Base-by-base conservation (phyloP, 2,113 vertebrate species). In the Hippocampus mohnikei region DNA sequence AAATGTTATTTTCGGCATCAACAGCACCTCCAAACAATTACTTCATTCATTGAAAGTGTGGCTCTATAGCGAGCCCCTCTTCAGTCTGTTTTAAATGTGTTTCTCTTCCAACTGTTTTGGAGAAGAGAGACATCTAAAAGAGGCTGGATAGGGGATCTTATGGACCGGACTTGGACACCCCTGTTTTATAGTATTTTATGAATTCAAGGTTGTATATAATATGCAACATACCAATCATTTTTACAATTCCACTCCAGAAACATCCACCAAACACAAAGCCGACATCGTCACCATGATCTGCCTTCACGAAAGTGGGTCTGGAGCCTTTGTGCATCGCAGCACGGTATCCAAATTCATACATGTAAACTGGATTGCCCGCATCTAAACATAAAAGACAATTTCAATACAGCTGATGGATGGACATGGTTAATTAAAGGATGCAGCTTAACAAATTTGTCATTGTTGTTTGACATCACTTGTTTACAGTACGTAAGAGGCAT, bases 281-380 rank as follows among this genome's bases (percentile, higher is more conserved):
- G 3, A 96, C 70, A 16, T 98, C 96, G 46, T 93, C 92, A 0
- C 33, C 64, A 15, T 97, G 96, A 69, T 98, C 96, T 0, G 96
- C 94, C 88, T 92, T 96, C 46, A 98, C 95, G 68, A 93, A 97
- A 59, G 83, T 82, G 5, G 96, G 95, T 11, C 91, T 85, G 11
- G 27, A 50, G 9, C 82, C 56, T 41, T 82, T 62, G 16, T 74
- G 63, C 6, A 87, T 60, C 46, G 81, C 88, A 1, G 93, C 85
- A 0, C 81, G 81, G 66, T 96, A 93, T 2, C 92, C 93, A 81
- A 95, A 97, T 82, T 98, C 95, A 8, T 97, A 98, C 77, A 96
- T 83, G 81, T 94, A 97, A 46, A 97, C 94, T 0, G 93, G 87
- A 27, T 83, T 84, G 0, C 92, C 94, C 1, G 84, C 86, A 63